Conservation (phyloP, 2,113 vertebrate species). For the Hydrochoerus hydrochaeris region DNA sequence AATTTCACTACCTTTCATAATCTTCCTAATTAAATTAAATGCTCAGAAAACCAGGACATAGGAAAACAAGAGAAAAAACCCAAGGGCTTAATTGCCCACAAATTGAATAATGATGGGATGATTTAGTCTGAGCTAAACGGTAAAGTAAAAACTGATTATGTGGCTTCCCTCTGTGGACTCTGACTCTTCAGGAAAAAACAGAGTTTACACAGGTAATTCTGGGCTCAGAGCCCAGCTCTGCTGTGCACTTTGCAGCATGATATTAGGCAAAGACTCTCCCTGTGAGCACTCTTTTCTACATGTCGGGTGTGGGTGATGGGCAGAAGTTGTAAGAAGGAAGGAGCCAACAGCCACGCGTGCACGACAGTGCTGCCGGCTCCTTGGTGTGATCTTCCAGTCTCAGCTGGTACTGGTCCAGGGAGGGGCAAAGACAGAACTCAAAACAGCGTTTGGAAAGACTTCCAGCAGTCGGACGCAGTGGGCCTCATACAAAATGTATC, state of each 20-base stretch:
- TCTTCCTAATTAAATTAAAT: slow-evolving; percentile 11
- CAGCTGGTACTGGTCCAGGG: not conserved
- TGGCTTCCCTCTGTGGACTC: not conserved
- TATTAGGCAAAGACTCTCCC: not conserved
- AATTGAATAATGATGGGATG: not conserved
- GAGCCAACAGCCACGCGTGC: not conserved
- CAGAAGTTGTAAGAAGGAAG: not conserved
- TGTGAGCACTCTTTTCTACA: not conserved
- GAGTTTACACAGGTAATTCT: not conserved
- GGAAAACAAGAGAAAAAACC: not conserved
- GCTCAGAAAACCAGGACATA: not conserved
- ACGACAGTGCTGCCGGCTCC: accelerated
- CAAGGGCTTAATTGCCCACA: not conserved
- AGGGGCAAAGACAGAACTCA: not conserved
- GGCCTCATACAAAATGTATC: not conserved
- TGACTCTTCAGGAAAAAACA: no score
- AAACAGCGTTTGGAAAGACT: slow-evolving; percentile 16
- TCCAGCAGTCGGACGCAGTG: not conserved
- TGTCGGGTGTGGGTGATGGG: no score
- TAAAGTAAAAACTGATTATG: not conserved
- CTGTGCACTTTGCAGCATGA: not conserved
- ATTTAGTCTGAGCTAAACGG: not conserved
- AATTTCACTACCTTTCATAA: not conserved
- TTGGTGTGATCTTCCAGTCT: not conserved
- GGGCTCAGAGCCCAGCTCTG: not conserved